These are phyloP conservation scores for Nebria ingens DNA, from an alignment of 1,140 invertebrate genomes.

Conservation along the genomic window DNA sequence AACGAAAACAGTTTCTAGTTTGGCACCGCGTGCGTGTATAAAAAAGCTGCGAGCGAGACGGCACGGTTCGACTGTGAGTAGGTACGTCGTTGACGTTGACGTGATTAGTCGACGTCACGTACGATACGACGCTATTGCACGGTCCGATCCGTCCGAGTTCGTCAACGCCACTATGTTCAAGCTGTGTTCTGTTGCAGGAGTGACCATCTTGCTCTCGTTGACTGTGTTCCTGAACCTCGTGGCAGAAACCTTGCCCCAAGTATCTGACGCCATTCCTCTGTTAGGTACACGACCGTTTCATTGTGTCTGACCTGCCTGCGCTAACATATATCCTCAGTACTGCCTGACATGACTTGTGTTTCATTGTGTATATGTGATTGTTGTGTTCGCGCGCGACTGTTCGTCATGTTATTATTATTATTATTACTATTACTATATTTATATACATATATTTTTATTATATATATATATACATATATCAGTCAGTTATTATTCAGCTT, in stretches of 20 bases:
- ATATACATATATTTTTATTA: not conserved
- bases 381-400: conserved; percentile 25
- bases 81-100: too few species aligned
- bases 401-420: conserved; percentile 13
- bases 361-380: conserved; percentile 33
- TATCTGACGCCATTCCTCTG: conserved; percentile 88
- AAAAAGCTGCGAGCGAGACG: not conserved
- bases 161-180: conserved; percentile 28
- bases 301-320: conserved; percentile 36
- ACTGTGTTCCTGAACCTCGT: conserved; percentile 98
- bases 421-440: not conserved
- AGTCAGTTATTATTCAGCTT: not conserved
- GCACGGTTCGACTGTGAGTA: not conserved
- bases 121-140: not conserved
- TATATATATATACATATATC: too few species aligned
- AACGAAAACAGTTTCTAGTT: not conserved
- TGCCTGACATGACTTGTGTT: conserved; percentile 31
- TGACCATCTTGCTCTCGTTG: conserved; percentile 98
- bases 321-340: conserved; percentile 32
- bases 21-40: not conserved
- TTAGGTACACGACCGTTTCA: conserved; percentile 62
- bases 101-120: too few species aligned
- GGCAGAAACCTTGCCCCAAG: conserved; percentile 89
- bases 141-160: conserved; percentile 10
- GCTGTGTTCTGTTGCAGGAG: conserved; percentile 79